A percentile compares a stretch with the other conserved stretches of the same genome.
Conservation (phyloP, 2,113 vertebrate species). For the Myrmecophaga tridactyla region DNA sequence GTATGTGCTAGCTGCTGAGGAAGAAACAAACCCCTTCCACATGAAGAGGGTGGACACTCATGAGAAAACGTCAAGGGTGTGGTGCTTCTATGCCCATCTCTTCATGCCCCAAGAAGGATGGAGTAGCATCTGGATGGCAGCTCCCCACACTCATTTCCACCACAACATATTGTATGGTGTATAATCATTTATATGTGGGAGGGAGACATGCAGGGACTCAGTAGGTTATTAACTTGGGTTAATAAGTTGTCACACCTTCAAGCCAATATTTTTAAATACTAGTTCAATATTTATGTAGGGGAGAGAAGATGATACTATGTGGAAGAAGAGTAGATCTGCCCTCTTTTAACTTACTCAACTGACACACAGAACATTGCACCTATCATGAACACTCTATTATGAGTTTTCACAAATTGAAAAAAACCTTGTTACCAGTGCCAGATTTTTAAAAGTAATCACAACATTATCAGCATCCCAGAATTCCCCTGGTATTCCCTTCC, state of each 20-base stretch:
- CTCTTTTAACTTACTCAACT: not conserved
- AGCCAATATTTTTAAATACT: not conserved
- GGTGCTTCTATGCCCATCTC: not conserved
- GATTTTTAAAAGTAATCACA: not conserved
- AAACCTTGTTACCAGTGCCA: not conserved
- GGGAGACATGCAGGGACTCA: not conserved
- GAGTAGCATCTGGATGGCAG: not conserved
- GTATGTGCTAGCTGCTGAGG: not conserved
- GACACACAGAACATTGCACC: not conserved
- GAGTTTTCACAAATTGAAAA: not conserved
- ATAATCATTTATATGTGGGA: no score
- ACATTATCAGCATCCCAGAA: not conserved
- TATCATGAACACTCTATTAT: no score
- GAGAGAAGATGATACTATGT: not conserved
- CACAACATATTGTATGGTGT: not conserved
- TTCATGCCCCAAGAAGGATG: not conserved
- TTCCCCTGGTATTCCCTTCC: not conserved
- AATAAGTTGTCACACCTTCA: not conserved
- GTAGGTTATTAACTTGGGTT: no score
- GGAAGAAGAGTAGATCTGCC: not conserved
- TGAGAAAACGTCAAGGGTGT: no score
- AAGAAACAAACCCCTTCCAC: not conserved
- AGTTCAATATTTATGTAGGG: not conserved
- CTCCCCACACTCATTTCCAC: not conserved
- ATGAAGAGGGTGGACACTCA: not conserved